These are phyloP conservation scores for rat (Rattus norvegicus) DNA, from an alignment of 2,113 vertebrate species.

Conservation along the genomic window DNA sequence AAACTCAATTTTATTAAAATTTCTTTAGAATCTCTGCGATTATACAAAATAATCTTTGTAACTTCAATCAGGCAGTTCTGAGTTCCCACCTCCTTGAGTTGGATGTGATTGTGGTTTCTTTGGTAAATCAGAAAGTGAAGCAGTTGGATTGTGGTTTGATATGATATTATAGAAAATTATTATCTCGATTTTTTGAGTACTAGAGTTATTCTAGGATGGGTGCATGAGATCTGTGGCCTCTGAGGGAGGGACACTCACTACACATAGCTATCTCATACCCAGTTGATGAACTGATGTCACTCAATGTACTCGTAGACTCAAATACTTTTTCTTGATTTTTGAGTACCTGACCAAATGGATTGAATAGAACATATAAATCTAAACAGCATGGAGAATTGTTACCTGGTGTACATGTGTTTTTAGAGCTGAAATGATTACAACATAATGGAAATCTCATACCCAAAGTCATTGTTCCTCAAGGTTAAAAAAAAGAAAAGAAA, in stretches of 20 bases:
- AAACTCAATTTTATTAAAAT: conserved; percentile 26
- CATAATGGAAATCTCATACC: background rate
- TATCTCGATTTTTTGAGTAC: background rate
- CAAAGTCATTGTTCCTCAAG: background rate
- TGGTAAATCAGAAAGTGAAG: conserved; percentile 10
- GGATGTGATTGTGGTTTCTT: background rate
- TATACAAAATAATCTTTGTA: background rate
- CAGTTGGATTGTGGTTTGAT: conserved; percentile 20
- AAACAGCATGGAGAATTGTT: background rate
- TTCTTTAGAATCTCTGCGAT: conserved; percentile 48
- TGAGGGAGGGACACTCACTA: background rate
- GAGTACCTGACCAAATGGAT: background rate
- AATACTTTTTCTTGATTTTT: background rate
- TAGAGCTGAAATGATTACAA: background rate
- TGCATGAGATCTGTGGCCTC: background rate
- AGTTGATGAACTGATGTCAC: background rate
- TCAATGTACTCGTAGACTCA: background rate
- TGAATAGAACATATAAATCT: background rate
- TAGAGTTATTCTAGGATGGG: background rate
- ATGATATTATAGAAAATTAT: background rate
- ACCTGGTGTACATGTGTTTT: background rate
- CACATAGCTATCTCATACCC: background rate
- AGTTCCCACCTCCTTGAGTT: background rate
- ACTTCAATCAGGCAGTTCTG: background rate
- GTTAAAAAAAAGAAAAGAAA: background rate